Evolutionary conservation across 2,113 vertebrate species (phyloP), one percentile per base, ranked within the genome.

Genomic region (Actinemys pallida): DNA sequence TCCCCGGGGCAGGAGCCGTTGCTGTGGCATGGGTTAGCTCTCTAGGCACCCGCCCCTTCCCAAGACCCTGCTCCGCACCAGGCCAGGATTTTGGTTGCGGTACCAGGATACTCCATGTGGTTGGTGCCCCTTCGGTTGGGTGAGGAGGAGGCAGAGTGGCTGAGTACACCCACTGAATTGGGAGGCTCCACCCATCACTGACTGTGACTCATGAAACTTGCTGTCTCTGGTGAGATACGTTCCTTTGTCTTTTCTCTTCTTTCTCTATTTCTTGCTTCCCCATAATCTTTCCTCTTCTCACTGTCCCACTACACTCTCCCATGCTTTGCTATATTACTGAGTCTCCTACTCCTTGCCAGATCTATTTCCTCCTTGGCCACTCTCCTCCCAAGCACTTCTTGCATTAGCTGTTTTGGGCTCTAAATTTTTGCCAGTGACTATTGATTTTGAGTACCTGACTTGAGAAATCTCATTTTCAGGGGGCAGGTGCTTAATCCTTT

Each of bases 241-340:
- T 92, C 22, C 86, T 53, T 93, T 81, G 87, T 90, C 88, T 93
- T 92, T 47, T 49, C 27, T 92, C 69, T 89, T 95, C 65, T 11
- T 90, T 95, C 92, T 96, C 52, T 3, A 12, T 92, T 96, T 93
- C 62, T 93, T n/a, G 12, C 81, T 96, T 80, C 62, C 25, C n/a
- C 29, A 20, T 50, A 59, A 53, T 90, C 24, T 86, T 82, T 0
- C 95, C 90, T 84, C 83, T 96, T 96, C 75, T 87, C 52, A 25
- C 84, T 82, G 16, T 56, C 81, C 89, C 93, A 86, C 81, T 7
- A 0, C 29, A 24, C 89, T 95, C 84, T 86, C 49, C 39, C 20
- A 29, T 91, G 39, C 56, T 91, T 84, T 76, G 45, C 22, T 65
- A 19, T 62, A n/a, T 50, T 86, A 24, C 81, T 88, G 72, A 94